These are phyloP conservation scores for Pemphredon lugubris DNA, from an alignment of 2,888 invertebrate species.

Conservation along the genomic window DNA sequence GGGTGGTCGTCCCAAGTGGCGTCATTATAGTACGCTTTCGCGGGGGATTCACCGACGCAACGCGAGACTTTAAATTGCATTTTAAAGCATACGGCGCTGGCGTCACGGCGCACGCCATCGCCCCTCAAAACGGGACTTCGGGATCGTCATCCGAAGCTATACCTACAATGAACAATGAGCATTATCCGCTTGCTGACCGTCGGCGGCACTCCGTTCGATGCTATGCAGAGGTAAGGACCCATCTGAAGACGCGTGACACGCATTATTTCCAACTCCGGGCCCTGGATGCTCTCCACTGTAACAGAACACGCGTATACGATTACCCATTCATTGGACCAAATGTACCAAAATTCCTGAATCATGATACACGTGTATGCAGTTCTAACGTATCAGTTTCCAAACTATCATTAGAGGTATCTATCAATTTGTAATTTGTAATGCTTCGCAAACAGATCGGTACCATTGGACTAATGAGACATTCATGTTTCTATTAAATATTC, in stretches of 20 bases:
- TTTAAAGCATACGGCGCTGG: conserved; percentile 35
- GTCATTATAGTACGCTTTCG: conserved; percentile 51
- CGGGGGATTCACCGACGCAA: conserved; percentile 44
- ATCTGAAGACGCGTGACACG: conserved; percentile 88
- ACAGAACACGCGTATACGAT: conserved; percentile 39
- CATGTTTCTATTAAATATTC: no score
- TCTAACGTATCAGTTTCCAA: no score
- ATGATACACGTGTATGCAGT: no score
- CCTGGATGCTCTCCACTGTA: conserved; percentile 85
- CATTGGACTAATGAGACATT: no score
- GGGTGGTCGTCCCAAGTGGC: conserved; percentile 55
- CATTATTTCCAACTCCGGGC: conserved; percentile 85
- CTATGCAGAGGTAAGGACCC: conserved; percentile 90
- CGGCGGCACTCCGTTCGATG: conserved; percentile 89
- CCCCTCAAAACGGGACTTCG: background rate
- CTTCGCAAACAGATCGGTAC: no score
- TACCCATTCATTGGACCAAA: no score
- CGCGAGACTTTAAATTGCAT: conserved; percentile 56
- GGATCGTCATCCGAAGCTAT: conserved; percentile 36
- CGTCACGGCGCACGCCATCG: no score
- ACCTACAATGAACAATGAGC: conserved; percentile 90
- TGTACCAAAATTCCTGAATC: no score
- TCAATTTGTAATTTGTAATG: no score
- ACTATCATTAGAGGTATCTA: no score
- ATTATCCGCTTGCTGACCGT: conserved; percentile 83